Conservation (phyloP, 2,113 vertebrate genomes). For the Grantiella picta region DNA sequence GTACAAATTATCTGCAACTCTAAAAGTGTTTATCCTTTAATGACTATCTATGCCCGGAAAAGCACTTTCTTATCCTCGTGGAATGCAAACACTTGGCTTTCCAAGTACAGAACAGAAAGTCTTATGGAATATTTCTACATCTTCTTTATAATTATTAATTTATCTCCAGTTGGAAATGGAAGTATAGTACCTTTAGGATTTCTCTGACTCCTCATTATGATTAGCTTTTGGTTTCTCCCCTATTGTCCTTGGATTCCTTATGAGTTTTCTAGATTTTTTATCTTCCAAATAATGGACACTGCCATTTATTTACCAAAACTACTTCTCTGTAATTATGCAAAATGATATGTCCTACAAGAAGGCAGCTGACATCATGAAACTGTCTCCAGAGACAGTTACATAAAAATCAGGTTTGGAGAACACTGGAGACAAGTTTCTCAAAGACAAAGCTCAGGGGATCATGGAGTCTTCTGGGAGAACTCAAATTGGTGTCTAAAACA, state of each 20-base stretch:
- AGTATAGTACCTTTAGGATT: neutral
- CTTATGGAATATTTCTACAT: neutral
- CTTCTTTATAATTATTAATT: neutral
- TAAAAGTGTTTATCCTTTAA: neutral
- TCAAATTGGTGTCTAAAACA: neutral
- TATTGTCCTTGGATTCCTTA: neutral
- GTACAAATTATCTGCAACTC: conserved; percentile 7
- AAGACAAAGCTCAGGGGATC: neutral
- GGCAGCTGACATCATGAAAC: neutral
- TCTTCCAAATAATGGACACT: neutral
- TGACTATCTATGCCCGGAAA: neutral
- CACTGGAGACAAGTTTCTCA: neutral
- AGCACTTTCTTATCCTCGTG: conserved; percentile 25
- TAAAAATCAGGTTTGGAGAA: neutral
- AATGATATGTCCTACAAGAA: neutral
- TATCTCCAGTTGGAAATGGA: neutral
- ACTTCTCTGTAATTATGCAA: neutral
- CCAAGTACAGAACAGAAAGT: neutral
- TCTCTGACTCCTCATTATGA: neutral
- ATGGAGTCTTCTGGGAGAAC: neutral
- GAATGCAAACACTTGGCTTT: conserved; percentile 1
- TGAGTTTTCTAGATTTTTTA: neutral
- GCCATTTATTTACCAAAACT: neutral
- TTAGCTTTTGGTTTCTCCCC: neutral
- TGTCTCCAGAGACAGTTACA: neutral